Conservation (phyloP, 2,797 vertebrate genomes). For the Anolis apletophallus region DNA sequence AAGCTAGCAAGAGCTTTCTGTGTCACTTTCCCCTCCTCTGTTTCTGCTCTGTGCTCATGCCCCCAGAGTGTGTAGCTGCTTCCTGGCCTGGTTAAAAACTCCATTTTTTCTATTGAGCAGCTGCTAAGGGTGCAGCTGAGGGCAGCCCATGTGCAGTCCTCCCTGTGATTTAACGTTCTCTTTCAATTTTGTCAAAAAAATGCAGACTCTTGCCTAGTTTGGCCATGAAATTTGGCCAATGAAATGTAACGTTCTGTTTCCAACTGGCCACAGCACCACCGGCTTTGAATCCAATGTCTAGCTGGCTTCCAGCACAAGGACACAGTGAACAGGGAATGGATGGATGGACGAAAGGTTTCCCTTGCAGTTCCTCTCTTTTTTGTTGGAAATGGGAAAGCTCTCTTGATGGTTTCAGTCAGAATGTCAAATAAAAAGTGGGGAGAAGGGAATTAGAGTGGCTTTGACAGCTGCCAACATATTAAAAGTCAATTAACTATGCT, state of each 20-base stretch:
- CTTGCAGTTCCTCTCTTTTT: neutral
- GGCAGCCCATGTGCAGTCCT: neutral
- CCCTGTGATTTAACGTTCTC: slow-evolving; percentile 7
- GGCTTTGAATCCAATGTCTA: slow-evolving; percentile 1
- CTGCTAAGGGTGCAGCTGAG: neutral
- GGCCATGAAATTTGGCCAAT: slow-evolving; percentile 3
- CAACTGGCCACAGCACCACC: neutral
- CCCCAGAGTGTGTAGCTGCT: neutral
- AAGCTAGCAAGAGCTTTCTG: neutral
- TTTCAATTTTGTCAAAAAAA: slow-evolving; percentile 4
- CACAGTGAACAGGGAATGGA: neutral
- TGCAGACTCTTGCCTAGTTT: slow-evolving; percentile 7
- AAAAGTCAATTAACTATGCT: slow-evolving; percentile 12
- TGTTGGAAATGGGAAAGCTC: neutral
- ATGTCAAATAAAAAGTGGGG: neutral
- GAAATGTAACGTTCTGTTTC: slow-evolving; percentile 3
- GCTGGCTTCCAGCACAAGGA: neutral
- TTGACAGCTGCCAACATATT: slow-evolving; percentile 2
- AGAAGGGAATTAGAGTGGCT: neutral
- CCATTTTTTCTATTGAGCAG: neutral
- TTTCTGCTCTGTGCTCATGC: neutral
- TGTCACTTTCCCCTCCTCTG: neutral
- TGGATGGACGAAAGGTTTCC: neutral
- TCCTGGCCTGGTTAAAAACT: neutral
- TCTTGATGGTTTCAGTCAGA: slow-evolving; percentile 9